Evolutionary conservation across 2,888 invertebrate genomes (phyloP).

Genomic region (Fragum whitleyi): DNA sequence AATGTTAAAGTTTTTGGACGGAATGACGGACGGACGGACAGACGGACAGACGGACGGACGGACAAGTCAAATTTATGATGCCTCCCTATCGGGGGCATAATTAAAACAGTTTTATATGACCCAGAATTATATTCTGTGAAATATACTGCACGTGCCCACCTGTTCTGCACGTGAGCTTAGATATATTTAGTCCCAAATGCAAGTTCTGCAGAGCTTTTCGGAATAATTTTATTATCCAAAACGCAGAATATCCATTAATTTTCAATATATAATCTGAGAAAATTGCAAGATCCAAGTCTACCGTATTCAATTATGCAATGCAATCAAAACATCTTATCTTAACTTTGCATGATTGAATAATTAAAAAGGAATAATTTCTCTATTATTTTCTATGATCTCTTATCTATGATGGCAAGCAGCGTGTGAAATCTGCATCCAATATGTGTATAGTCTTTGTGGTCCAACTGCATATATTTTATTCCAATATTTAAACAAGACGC

Average conservation of each 20-base stretch:
- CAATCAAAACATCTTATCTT: not conserved
- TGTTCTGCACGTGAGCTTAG: not conserved
- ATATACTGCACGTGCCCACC: no score
- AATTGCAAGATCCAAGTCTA: not conserved
- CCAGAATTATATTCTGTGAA: no score
- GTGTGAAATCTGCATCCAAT: no score
- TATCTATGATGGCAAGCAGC: not conserved
- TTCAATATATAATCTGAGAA: not conserved
- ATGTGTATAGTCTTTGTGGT: no score
- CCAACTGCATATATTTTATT: not conserved
- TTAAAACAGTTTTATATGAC: no score
- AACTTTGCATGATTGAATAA: not conserved
- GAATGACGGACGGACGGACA: no score
- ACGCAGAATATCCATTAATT: not conserved
- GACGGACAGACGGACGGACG: no score
- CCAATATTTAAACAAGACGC: not conserved
- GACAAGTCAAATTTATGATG: no score
- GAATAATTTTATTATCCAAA: not conserved
- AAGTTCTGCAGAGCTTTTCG: not conserved
- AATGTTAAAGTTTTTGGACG: no score
- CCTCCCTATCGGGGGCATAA: no score
- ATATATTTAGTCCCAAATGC: not conserved
- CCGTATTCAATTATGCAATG: not conserved
- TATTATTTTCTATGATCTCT: not conserved
- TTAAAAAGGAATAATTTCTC: not conserved